A percentile compares a stretch with the other conserved stretches of the same genome.
Conservation (phyloP, 2,888 invertebrate genomes). For the Epinotia demarniana region DNA sequence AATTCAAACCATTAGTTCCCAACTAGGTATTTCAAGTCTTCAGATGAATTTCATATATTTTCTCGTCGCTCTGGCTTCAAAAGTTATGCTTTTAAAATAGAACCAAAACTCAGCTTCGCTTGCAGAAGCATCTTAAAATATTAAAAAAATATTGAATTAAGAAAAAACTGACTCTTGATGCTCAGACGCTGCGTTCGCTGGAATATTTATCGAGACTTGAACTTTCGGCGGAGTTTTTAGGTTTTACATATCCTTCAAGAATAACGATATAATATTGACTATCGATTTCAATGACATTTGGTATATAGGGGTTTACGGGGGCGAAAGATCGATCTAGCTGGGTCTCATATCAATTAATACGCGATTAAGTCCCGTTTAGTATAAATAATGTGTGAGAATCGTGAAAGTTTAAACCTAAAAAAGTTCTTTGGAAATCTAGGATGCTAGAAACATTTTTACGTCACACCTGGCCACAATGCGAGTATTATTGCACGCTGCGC, state of each 20-base stretch:
- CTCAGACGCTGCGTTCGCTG: background rate
- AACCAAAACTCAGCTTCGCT: background rate
- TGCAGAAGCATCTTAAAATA: background rate
- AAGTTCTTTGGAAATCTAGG: background rate
- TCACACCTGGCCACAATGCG: no score
- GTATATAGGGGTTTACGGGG: no score
- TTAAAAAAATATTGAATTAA: background rate
- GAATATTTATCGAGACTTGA: slow-evolving; percentile 5
- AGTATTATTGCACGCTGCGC: no score
- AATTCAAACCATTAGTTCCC: background rate
- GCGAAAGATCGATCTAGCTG: no score
- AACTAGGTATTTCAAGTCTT: slow-evolving; percentile 11
- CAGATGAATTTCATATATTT: background rate
- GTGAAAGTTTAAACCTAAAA: no score
- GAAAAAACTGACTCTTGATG: background rate
- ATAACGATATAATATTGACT: background rate
- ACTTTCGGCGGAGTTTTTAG: no score
- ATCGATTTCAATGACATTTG: no score
- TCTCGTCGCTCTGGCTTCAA: background rate
- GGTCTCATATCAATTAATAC: no score
- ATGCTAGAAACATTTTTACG: no score
- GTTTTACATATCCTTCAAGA: background rate
- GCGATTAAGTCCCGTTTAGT: no score
- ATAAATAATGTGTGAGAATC: no score
- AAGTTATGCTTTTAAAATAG: background rate